Evolutionary conservation across 1,140 invertebrate genomes (phyloP).

Genomic region (Atta colombica): DNA sequence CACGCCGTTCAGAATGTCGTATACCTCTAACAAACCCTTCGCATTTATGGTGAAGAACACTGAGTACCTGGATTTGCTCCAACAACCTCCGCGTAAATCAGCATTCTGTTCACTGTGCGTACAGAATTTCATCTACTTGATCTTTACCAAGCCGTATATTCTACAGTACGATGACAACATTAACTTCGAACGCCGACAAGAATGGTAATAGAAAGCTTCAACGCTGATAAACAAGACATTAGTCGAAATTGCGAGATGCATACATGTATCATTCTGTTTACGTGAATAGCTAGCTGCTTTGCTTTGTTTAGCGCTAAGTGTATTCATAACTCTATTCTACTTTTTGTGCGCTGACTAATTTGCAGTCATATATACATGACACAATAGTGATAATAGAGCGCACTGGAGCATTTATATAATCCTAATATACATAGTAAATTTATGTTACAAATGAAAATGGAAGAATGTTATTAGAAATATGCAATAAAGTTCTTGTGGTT

Average conservation of each 20-base stretch:
- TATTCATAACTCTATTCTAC: conserved; percentile 4
- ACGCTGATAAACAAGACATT: conserved; percentile 40
- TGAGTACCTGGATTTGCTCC: conserved; percentile 92
- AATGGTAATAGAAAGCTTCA: conserved; percentile 14
- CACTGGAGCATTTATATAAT: background rate
- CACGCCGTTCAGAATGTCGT: conserved; percentile 94
- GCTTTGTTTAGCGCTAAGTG: background rate
- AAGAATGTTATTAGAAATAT: too few species aligned
- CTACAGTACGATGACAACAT: conserved; percentile 13
- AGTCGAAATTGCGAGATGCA: conserved; percentile 21
- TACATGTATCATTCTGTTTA: conserved; percentile 14
- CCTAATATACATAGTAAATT: background rate
- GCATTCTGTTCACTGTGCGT: conserved; percentile 15
- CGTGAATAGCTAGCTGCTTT: background rate
- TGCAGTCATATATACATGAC: background rate
- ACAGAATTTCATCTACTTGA: conserved; percentile 2
- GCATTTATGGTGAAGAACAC: conserved; percentile 81
- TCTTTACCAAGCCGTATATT: background rate
- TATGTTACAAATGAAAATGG: background rate
- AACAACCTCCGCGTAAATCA: conserved; percentile 93
- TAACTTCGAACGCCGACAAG: conserved; percentile 15
- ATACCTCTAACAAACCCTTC: conserved; percentile 94
- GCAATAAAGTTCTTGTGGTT: too few species aligned
- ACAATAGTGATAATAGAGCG: background rate
- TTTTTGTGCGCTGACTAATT: conserved; percentile 5